Conservation (phyloP, 2,113 vertebrate species). For the Petaurus breviceps region DNA sequence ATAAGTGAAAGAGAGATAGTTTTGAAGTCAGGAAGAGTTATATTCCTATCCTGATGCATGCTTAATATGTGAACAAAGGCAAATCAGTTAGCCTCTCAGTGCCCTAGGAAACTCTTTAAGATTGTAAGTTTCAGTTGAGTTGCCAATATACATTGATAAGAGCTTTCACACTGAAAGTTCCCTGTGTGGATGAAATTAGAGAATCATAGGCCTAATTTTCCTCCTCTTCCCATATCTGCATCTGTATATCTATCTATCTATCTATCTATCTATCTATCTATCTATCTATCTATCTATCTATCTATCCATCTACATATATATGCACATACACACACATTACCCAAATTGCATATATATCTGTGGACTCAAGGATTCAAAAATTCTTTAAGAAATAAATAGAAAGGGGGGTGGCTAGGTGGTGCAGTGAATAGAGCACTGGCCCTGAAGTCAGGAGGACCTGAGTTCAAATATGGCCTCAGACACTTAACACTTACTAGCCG, state of each 20-base stretch:
- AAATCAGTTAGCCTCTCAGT: neutral
- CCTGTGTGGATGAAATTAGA: neutral
- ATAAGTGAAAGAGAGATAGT: neutral
- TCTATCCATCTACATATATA: too few species aligned
- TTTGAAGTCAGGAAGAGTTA: neutral
- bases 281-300: neutral
- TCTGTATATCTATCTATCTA: neutral
- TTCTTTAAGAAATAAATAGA: constrained; percentile 5
- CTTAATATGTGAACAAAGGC: neutral
- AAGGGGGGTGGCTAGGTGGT: neutral
- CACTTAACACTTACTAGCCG: too few species aligned
- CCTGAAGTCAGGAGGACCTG: too few species aligned
- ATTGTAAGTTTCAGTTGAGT: neutral
- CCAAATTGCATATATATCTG: neutral
- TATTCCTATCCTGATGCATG: neutral
- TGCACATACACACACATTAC: neutral
- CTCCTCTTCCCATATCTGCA: neutral
- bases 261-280: too few species aligned
- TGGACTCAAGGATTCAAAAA: neutral
- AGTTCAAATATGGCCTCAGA: too few species aligned
- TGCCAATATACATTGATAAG: neutral
- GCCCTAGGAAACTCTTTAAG: neutral
- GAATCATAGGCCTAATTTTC: neutral
- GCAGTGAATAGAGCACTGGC: too few species aligned
- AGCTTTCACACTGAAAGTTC: neutral